phyloP scores from a whole-genome alignment of 2,113 vertebrate genomes.

The Triplophysa siluroides region DNA sequence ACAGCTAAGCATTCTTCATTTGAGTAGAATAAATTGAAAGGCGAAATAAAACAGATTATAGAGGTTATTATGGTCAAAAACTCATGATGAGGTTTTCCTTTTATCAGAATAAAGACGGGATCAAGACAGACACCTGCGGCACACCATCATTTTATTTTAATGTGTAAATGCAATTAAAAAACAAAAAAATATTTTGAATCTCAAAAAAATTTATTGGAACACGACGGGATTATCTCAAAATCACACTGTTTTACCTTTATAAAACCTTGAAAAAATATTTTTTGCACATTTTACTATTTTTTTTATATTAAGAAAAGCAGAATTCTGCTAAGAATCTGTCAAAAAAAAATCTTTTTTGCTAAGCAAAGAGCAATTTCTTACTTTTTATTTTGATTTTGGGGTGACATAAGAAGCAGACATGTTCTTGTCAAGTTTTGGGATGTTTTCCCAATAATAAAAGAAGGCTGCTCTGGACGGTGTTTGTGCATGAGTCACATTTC shows the following conservation, averaged over 20 bases:
- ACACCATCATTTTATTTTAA: neutral
- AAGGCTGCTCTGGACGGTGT: conserved; percentile 15
- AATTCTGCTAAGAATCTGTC: neutral
- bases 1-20: neutral
- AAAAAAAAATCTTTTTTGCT: neutral
- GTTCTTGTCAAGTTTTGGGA: neutral
- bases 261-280: too few species aligned
- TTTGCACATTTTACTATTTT: neutral
- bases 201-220: too few species aligned
- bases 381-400: neutral
- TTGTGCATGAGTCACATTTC: conserved; percentile 6
- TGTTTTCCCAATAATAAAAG: neutral
- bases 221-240: too few species aligned
- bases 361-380: neutral
- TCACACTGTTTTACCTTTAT: too few species aligned
- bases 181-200: too few species aligned
- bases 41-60: neutral
- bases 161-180: too few species aligned
- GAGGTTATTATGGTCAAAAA: neutral
- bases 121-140: neutral
- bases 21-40: neutral
- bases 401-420: neutral
- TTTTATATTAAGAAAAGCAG: neutral
- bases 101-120: neutral
- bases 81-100: neutral